A percentile compares a stretch with the other conserved stretches of the same genome.
Conservation (phyloP, 2,888 invertebrate species). For the Cataglyphis cursor region DNA sequence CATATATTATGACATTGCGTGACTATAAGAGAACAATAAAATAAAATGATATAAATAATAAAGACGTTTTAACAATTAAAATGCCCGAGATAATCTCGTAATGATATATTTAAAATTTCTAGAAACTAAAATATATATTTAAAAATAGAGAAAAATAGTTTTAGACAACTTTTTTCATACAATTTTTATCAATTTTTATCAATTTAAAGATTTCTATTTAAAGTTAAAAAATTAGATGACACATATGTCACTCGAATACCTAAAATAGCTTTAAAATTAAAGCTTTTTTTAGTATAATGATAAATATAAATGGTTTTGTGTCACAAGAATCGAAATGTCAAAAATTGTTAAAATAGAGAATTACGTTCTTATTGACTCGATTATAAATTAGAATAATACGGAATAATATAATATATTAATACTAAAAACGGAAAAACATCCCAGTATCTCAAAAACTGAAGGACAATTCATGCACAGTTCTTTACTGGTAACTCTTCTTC, state of each 20-base stretch:
- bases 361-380: background rate
- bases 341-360: background rate
- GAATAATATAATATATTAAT: background rate
- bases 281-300: background rate
- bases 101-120: constrained; percentile 1
- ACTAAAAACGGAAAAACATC: constrained; percentile 14
- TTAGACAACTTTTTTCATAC: background rate
- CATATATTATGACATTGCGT: constrained; percentile 14
- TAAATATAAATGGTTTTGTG: background rate
- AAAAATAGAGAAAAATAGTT: background rate
- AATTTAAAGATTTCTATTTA: background rate
- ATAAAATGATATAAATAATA: constrained; percentile 19
- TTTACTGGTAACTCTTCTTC: background rate
- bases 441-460: background rate
- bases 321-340: background rate
- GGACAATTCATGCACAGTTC: background rate
- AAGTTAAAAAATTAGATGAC: background rate
- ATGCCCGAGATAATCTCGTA: background rate
- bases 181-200: background rate
- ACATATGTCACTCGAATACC: background rate
- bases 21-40: constrained; percentile 10
- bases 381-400: background rate
- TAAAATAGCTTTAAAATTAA: background rate
- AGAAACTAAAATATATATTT: background rate
- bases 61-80: constrained; percentile 6